These are phyloP conservation scores for Pelodytes ibericus DNA, from an alignment of 2,797 vertebrate species.

Conservation along the genomic window DNA sequence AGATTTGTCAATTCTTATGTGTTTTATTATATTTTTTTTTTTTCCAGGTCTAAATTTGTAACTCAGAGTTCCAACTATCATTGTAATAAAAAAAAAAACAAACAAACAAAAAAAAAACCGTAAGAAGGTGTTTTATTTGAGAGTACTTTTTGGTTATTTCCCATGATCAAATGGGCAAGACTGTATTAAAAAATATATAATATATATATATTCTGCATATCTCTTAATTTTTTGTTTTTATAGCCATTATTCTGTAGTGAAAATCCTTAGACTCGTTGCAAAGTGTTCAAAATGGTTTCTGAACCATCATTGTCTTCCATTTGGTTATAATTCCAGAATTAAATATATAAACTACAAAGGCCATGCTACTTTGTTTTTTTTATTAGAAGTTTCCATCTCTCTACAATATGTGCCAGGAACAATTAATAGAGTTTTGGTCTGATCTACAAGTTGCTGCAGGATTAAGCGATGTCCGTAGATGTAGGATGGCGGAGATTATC, in stretches of 20 bases:
- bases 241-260: slow-evolving; percentile 48
- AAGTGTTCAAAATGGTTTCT: slow-evolving; percentile 60
- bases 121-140: slow-evolving; percentile 56
- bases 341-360: slow-evolving; percentile 62
- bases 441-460: too few relatives aligned
- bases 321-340: slow-evolving; percentile 66
- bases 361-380: slow-evolving; percentile 58
- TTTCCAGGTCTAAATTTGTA: slow-evolving; percentile 59
- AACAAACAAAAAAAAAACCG: slow-evolving; percentile 37
- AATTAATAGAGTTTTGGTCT: too few relatives aligned
- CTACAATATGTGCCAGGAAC: slow-evolving; percentile 67
- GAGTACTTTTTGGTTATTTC: slow-evolving; percentile 58
- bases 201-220: background rate
- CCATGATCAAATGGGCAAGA: slow-evolving; percentile 43
- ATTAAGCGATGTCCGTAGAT: background rate
- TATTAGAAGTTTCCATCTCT: slow-evolving; percentile 65
- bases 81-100: slow-evolving; percentile 56
- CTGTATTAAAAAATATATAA: slow-evolving; percentile 39
- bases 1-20: background rate
- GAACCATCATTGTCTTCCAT: slow-evolving; percentile 78
- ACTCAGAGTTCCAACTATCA: slow-evolving; percentile 57
- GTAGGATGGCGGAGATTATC: slow-evolving; percentile 52
- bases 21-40: slow-evolving; percentile 9
- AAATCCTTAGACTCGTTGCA: slow-evolving; percentile 59
- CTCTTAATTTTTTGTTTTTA: slow-evolving; percentile 13